Conservation (phyloP, 1,140 invertebrate species). For the Potamilus streckersoni region DNA sequence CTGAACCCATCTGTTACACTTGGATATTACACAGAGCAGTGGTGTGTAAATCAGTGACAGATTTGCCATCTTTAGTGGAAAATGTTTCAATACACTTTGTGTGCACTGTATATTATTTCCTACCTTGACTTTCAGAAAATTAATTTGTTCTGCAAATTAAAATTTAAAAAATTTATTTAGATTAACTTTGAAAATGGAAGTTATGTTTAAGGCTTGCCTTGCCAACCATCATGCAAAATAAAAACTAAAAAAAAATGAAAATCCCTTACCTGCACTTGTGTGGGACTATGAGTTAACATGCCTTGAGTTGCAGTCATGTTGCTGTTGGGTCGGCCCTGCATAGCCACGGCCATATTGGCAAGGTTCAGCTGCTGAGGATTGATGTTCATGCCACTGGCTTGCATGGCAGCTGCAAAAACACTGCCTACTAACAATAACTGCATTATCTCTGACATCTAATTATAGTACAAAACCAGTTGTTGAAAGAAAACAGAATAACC, state of each 20-base stretch:
- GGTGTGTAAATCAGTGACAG: no score
- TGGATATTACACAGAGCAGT: no score
- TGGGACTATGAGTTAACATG: conserved; percentile 38
- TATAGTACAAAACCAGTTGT: background rate
- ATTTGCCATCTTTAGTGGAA: no score
- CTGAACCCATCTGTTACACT: no score
- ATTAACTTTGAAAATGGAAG: no score
- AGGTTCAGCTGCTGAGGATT: conserved; percentile 50
- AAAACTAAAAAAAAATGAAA: background rate
- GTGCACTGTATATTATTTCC: no score
- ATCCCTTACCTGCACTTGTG: conserved; percentile 51
- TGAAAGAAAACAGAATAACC: background rate
- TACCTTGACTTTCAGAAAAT: no score
- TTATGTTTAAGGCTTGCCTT: background rate
- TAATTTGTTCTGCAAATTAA: no score
- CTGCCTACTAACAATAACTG: background rate
- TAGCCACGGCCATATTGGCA: conserved; percentile 45
- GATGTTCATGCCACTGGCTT: conserved; percentile 47
- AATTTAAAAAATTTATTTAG: no score
- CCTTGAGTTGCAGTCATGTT: conserved; percentile 30
- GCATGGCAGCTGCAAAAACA: conserved; percentile 48
- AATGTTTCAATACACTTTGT: no score
- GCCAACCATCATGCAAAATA: background rate
- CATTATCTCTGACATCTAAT: background rate
- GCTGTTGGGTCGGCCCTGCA: conserved; percentile 44